A percentile compares a stretch with the other conserved stretches of the same genome.
These are phyloP conservation scores for Strigops habroptila DNA, from an alignment of 2,113 vertebrate genomes.

Conservation along the genomic window DNA sequence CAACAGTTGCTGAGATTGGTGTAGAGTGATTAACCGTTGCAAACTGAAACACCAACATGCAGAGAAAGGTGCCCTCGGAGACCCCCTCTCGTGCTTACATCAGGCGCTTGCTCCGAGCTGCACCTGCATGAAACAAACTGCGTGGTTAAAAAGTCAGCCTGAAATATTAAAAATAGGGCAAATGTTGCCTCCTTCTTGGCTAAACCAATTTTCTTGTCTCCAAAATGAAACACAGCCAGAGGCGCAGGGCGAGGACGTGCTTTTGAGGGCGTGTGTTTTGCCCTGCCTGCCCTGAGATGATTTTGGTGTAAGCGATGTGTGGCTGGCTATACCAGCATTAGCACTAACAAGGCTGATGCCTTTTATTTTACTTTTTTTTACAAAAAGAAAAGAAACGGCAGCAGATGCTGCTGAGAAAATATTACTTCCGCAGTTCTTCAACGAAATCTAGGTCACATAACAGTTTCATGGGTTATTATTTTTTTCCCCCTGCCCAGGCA, in stretches of 20 bases:
- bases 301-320: background rate
- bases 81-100: constrained; percentile 74
- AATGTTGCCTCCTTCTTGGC: constrained; percentile 55
- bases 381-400: background rate
- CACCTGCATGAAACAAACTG: constrained; percentile 70
- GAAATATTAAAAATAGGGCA: constrained; percentile 59
- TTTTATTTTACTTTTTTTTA: background rate
- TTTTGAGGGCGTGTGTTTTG: background rate
- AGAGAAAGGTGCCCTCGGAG: constrained; percentile 67
- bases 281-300: background rate
- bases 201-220: constrained; percentile 59
- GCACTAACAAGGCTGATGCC: background rate
- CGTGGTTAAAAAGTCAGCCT: constrained; percentile 67
- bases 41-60: background rate
- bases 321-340: background rate
- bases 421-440: background rate
- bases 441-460: constrained; percentile 37
- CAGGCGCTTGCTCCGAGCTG: constrained; percentile 76
- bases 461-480: constrained; percentile 1
- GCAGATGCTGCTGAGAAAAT: constrained; percentile 15
- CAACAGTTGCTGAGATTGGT: constrained; percentile 79
- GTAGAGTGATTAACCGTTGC: constrained; percentile 61
- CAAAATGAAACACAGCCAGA: constrained; percentile 48
- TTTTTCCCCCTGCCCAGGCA: background rate
- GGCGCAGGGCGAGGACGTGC: background rate